A percentile compares a stretch with the other conserved stretches of the same genome.
These are phyloP conservation scores for Megastigmus dorsalis DNA, from an alignment of 2,888 invertebrate species.

Conservation along the genomic window DNA sequence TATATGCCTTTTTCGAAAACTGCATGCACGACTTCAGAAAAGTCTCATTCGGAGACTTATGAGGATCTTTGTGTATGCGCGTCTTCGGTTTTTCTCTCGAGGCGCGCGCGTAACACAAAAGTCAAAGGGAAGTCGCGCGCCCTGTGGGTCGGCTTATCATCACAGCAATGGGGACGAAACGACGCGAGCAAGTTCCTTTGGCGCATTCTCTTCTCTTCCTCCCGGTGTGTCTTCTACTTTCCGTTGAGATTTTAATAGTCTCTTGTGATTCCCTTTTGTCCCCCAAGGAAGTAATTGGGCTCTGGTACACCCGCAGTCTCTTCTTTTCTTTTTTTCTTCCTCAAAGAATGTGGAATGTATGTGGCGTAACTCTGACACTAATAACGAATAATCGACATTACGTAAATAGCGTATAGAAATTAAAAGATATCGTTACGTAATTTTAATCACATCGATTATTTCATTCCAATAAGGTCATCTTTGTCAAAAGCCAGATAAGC, in stretches of 20 bases:
- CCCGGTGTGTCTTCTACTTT: not conserved
- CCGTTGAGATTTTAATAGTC: constrained; percentile 34
- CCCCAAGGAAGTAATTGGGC: constrained; percentile 27
- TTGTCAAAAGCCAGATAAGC: not conserved
- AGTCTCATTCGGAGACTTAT: too few species aligned
- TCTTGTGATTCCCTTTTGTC: constrained; percentile 36
- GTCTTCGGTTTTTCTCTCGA: constrained; percentile 6
- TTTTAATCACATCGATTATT: too few species aligned
- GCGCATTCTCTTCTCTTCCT: constrained; percentile 24
- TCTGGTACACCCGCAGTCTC: not conserved
- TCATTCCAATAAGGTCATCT: too few species aligned
- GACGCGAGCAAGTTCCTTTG: constrained; percentile 14
- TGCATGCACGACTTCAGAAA: too few species aligned
- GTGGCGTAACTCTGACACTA: too few species aligned
- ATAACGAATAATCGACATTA: too few species aligned
- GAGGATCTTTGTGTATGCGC: too few species aligned
- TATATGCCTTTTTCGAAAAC: constrained; percentile 8
- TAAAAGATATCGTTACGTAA: too few species aligned
- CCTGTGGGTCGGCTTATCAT: constrained; percentile 40
- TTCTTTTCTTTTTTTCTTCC: not conserved
- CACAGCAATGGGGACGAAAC: not conserved
- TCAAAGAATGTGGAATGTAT: too few species aligned
- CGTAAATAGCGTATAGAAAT: too few species aligned
- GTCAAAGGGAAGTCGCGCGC: not conserved
- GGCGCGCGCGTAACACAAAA: constrained; percentile 28